Conservation (phyloP, 2,113 vertebrate species). For the Cinclus mexicanus region DNA sequence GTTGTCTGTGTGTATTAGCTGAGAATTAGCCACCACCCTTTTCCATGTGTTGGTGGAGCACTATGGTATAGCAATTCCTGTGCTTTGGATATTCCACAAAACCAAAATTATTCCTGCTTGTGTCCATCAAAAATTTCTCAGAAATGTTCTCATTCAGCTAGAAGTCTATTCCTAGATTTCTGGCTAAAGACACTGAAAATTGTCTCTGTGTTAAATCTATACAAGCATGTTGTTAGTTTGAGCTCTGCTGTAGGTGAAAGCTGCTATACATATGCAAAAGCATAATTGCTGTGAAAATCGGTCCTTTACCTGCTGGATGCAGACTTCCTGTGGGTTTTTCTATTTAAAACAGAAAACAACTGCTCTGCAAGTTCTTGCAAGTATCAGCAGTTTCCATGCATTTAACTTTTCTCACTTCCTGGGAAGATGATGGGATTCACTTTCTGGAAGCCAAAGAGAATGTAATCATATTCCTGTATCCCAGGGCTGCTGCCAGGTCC, state of each 20-base stretch:
- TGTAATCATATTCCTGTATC: not conserved
- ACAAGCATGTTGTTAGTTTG: not conserved
- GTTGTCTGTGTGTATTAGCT: not conserved
- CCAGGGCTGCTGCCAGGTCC: not conserved
- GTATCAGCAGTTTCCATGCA: not conserved
- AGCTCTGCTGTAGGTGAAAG: not conserved
- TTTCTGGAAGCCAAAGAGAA: not conserved
- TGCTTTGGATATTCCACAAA: not conserved
- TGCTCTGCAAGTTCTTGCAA: not conserved
- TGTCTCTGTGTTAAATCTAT: not conserved
- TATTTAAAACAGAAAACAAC: not conserved
- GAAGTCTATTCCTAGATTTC: not conserved
- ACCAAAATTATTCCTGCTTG: not conserved
- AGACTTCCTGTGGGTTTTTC: not conserved
- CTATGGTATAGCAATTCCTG: not conserved
- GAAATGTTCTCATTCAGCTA: not conserved
- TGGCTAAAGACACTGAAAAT: not conserved
- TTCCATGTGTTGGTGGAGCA: accelerated
- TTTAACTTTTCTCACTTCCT: not conserved
- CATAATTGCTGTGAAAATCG: not conserved
- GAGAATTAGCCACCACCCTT: not conserved
- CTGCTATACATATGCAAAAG: not conserved
- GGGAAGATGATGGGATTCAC: not conserved
- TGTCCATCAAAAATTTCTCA: not conserved
- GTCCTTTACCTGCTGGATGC: not conserved